Evolutionary conservation across 23 tunicate genomes (phyloP), one percentile per base, ranked within the genome.

Genomic region (Diplosoma virens): DNA sequence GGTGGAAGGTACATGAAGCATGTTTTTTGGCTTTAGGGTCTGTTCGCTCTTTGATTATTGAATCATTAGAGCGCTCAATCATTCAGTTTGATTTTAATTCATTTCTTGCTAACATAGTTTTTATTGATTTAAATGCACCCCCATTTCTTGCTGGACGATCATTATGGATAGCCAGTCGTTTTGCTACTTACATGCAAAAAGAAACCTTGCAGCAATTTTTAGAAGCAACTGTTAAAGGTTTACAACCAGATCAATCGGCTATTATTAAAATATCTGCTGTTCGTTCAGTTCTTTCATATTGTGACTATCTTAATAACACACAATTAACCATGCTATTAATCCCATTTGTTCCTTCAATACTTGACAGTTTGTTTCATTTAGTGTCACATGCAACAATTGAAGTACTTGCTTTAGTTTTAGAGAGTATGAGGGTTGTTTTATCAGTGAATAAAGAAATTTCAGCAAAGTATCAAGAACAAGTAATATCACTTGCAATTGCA

Each of bases 1-100:
- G 96, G 96, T 89, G 96, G 96, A 89, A 89, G 73, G 31, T 86
- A 0, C 82, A 89, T 70, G 96, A 89, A 78, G 81, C 96, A 22
- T 77, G 77, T 18, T 83, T 74, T 80, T 59, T 89, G 0, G 96
- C 96, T 2, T 26, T 89, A 25, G 96, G 96, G 14, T 89, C 96
- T 25, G 96, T 89, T 0, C 86, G 75, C 5, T 30, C 30, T 3
- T 71, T 89, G 20, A 52, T 89, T 4, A 27, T 67, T 25, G 81
- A 82, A 41, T 47, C 80, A 0, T 31, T 75, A 14, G 81, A 82
- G 35, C 61, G 66, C 9, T 82, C 87, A 11, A 47, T 73, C 3
- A 77, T 89, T 63, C 88, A 82, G 3, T 89, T 89, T 66, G 87
- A 89, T 45, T 72, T 89, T 28, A 72, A 63, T 36, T 76, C 86